Evolutionary conservation across 2,888 invertebrate genomes (phyloP).

Genomic region (Meta bourneti): DNA sequence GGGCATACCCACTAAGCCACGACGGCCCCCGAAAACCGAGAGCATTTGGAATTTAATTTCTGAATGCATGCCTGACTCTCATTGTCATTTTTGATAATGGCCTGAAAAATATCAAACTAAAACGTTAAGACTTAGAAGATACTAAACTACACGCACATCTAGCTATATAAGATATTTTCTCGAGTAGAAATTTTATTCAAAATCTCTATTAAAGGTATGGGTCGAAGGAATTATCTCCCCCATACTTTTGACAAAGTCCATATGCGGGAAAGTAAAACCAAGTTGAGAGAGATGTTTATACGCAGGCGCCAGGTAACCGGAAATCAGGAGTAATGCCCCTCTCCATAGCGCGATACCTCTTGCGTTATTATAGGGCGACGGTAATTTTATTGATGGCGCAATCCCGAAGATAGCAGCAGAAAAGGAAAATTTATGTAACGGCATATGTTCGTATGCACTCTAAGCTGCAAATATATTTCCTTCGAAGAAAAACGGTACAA

Average conservation of each 20-base stretch:
- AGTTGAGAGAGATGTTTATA: slow-evolving; percentile 26
- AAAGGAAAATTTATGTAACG: slow-evolving; percentile 42
- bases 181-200: too few relatives aligned
- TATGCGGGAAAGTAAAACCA: slow-evolving; percentile 37
- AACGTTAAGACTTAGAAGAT: too few relatives aligned
- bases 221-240: too few relatives aligned
- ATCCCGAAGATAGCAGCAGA: slow-evolving; percentile 32
- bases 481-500: neutral
- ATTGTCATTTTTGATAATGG: too few relatives aligned
- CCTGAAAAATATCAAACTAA: too few relatives aligned
- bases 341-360: neutral
- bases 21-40: too few relatives aligned
- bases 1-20: too few relatives aligned
- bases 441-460: neutral
- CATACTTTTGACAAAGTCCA: slow-evolving; percentile 42
- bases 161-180: too few relatives aligned
- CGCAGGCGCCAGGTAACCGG: slow-evolving; percentile 1
- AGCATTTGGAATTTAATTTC: too few relatives aligned
- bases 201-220: too few relatives aligned
- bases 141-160: too few relatives aligned
- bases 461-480: neutral
- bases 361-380: neutral
- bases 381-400: slow-evolving; percentile 66
- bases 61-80: too few relatives aligned
- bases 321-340: slow-evolving; percentile 36